phyloP scores from a whole-genome alignment of 2,113 vertebrate genomes.

The Scalopus aquaticus region DNA sequence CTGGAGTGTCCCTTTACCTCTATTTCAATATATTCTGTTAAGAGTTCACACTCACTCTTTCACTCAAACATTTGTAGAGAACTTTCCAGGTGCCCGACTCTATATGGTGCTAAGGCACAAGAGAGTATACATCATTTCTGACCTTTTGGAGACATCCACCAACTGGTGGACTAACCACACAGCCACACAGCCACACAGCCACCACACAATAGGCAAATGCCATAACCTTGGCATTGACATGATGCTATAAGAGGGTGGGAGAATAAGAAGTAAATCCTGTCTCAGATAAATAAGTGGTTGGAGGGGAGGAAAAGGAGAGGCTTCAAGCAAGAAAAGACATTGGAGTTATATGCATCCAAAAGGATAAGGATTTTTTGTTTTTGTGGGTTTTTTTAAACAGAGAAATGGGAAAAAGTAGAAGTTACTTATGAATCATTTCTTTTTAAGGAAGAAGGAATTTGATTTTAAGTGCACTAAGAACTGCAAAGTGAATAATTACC shows the following conservation, averaged over 20 bases:
- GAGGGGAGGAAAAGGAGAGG: background rate
- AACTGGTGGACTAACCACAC: background rate
- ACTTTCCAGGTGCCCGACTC: background rate
- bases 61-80: background rate
- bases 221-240: background rate
- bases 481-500: background rate
- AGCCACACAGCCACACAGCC: background rate
- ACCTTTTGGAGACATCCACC: background rate
- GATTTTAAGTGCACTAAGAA: background rate
- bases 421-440: background rate
- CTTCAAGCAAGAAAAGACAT: background rate
- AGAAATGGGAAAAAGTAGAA: background rate
- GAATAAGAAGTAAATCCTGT: background rate
- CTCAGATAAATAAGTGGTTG: background rate
- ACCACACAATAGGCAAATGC: fast-evolving
- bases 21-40: no score
- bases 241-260: background rate
- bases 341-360: background rate
- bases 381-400: background rate
- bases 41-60: background rate
- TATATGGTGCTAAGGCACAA: no score
- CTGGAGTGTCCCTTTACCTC: background rate
- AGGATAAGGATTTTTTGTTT: background rate
- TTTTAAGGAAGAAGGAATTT: background rate
- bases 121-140: background rate